Base-by-base conservation (phyloP, 2,888 invertebrate species). In the Orchestes rusci region DNA sequence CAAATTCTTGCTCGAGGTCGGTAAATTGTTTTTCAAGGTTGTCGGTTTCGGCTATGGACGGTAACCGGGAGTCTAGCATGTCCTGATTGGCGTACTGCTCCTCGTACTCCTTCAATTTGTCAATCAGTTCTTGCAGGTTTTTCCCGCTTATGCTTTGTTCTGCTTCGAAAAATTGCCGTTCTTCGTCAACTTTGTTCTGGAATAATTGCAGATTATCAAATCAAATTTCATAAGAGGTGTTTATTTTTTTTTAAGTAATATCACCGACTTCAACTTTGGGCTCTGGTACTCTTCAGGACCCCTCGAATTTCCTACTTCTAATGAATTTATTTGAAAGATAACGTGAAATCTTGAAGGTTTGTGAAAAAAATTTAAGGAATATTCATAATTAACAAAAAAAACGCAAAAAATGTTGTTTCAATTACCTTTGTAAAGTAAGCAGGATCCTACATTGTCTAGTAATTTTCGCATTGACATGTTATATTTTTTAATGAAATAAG, bases 91-190 rank as follows among this genome's bases (percentile, higher is more conserved):
- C 74, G 62, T 81, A 82, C 62, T 84, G 80, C 42, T 85, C 82
- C 64, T 86, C 87, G 60, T 86, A 88, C 58, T 85, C 88, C n/a
- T 76, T 73, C 59, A 89, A 82, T 66, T 85, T 84, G 16, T 73
- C 70, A 55, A 84, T 74, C 17, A 89, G 69, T 53, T 85, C 84
- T 1, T 76, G 73, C 51, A 88, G 78, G 54, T 86, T 84, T 56
- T 84, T 84, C 63, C 83, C 86, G 50, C 77, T 82, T 34, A 82
- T 76, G 54, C 76, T 75, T 66, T 85, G 85, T 60, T 88, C 87
- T 49, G 80, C 79, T 57, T 82, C 83, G 61, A 80, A 82, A 43
- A 81, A 68, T 52, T 77, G 77, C 18, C 89, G 74, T 66, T 90
- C 90, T 50, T 84, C 86, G 35, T 82, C 80, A 44, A 90, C 69